Evolutionary conservation across 1,140 invertebrate species (phyloP).

Genomic region (Apis florea): DNA sequence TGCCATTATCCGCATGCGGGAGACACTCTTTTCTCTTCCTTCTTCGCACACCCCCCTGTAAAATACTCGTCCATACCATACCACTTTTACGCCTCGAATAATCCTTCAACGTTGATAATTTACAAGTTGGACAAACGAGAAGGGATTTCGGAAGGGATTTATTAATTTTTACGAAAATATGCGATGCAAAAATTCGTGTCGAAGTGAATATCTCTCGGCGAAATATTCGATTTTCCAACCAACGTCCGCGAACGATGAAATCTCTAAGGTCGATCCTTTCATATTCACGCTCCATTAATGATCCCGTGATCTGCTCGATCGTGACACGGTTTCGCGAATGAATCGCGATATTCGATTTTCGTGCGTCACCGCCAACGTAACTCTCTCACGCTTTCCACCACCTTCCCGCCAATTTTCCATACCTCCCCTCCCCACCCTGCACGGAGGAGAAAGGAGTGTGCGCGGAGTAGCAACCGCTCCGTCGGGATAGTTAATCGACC

Average conservation of each 20-base stretch:
- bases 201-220: no score
- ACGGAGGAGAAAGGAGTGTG: constrained; percentile 11
- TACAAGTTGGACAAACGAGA: no score
- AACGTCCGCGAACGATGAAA: constrained; percentile 48
- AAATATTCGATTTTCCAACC: background rate
- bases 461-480: no score
- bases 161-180: no score
- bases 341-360: constrained; percentile 34
- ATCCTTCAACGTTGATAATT: no score
- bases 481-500: background rate
- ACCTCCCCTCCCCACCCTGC: no score
- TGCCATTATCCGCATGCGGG: constrained; percentile 39
- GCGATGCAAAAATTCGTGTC: no score
- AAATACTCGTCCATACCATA: background rate
- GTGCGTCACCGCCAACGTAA: constrained; percentile 39
- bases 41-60: background rate
- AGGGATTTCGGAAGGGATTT: no score
- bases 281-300: constrained; percentile 54
- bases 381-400: constrained; percentile 40
- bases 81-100: background rate
- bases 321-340: constrained; percentile 40
- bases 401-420: background rate
- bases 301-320: constrained; percentile 36
- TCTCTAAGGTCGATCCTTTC: constrained; percentile 48
- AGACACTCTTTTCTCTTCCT: constrained; percentile 5